Base-by-base conservation (phyloP, 2,888 invertebrate genomes). In the Leucoma salicis region DNA sequence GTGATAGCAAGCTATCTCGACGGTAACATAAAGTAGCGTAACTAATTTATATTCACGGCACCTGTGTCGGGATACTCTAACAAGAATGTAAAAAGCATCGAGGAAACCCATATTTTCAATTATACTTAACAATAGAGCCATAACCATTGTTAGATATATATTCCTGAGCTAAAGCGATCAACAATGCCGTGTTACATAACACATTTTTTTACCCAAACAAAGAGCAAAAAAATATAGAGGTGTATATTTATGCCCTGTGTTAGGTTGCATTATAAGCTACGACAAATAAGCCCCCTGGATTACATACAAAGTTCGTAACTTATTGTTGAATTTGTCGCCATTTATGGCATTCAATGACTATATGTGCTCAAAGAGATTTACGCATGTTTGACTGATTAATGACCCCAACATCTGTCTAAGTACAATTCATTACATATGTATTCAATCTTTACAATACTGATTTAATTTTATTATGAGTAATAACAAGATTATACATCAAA, bases 81-180 rank as follows among this genome's bases (percentile, higher is more conserved):
- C 60, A 59, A 57, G 53, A 65, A 66, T 66, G 54, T 61, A 69
- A 63, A 69, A 66, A 74, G 68, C 74, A 73, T 69, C 75, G 79
- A 82, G 79, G 74, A 74, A 70, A 53, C 82, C 83, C 84, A 80
- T 82, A 82, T 82, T 71, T 79, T 77, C 79, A 74, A 80, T 83
- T 76, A 78, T 67, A 58, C 60, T 43, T 56, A 71, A 82, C 78
- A 83, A 83, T 74, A 52, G 77, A 52, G 45, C 51, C 57, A 62
- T 53, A 57, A 58, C 61, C 66, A 74, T 77, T 76, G 76, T 76
- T 63, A 67, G 58, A 65, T 64, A 63, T 68, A 70, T 67, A 71
- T 68, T 73, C 60, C 60, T 63, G 53, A 58, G 60, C 69, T 66
- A 66, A 64, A 56, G 57, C 65, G 63, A 29, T 43, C 55, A 57